Percentiles rank a stretch among this genome's conserved stretches.
These are phyloP conservation scores for Microctenopoma stevenorrisi DNA, from an alignment of 2,797 vertebrate genomes.

Conservation along the genomic window DNA sequence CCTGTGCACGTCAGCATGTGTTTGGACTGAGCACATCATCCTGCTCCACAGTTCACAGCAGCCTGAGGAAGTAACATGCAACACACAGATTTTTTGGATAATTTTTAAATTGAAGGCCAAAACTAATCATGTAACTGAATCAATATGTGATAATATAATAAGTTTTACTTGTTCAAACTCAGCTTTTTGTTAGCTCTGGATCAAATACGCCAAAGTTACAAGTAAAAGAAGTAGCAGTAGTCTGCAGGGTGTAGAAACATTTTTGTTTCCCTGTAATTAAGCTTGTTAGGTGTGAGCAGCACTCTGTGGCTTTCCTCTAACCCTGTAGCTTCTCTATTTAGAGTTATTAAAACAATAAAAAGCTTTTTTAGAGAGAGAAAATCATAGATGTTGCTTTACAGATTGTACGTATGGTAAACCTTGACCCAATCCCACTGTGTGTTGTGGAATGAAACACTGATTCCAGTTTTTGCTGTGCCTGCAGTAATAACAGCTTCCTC, in stretches of 20 bases:
- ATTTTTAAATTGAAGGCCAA: background rate
- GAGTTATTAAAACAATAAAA: slow-evolving; percentile 26
- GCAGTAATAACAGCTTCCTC: slow-evolving; percentile 78
- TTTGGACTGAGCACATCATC: slow-evolving; percentile 15
- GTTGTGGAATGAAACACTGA: slow-evolving; percentile 32
- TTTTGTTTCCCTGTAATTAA: background rate
- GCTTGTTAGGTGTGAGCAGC: background rate
- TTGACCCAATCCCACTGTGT: slow-evolving; percentile 2
- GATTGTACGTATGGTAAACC: slow-evolving; percentile 36
- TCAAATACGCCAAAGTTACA: background rate
- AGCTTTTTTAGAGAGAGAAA: slow-evolving; percentile 46
- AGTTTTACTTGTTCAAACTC: too few species aligned
- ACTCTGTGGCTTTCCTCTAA: slow-evolving; percentile 10
- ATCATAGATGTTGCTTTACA: slow-evolving; percentile 37
- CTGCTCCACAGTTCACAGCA: slow-evolving; percentile 2
- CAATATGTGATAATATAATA: background rate
- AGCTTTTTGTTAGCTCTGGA: background rate
- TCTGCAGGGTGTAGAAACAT: background rate
- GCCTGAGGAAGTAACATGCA: slow-evolving; percentile 31
- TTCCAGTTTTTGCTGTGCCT: slow-evolving; percentile 64
- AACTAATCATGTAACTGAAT: background rate
- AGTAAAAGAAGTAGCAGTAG: background rate
- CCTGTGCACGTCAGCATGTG: slow-evolving; percentile 43
- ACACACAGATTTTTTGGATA: background rate
- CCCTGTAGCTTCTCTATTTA: slow-evolving; percentile 34